Conservation (phyloP, 2,113 vertebrate genomes). For the Pachycephala philippinensis region DNA sequence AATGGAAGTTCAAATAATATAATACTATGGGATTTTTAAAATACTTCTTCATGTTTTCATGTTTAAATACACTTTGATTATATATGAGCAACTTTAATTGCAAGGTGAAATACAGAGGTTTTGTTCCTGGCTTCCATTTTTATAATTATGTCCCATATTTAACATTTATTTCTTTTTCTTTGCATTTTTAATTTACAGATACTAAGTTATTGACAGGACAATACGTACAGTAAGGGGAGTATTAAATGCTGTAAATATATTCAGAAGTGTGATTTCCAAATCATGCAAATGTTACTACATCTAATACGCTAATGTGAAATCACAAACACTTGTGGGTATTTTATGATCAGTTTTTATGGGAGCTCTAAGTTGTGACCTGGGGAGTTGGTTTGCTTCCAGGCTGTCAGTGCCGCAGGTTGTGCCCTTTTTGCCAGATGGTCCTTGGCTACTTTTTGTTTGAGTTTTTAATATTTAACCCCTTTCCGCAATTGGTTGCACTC, state of each 20-base stretch:
- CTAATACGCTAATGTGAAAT: neutral
- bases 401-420: neutral
- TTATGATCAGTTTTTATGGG: neutral
- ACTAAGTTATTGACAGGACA: neutral
- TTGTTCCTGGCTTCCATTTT: neutral
- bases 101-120: neutral
- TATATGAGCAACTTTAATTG: neutral
- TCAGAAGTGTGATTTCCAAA: neutral
- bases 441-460: neutral
- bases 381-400: neutral
- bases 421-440: neutral
- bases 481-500: neutral
- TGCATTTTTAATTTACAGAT: neutral
- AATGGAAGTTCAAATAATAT: neutral
- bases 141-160: neutral
- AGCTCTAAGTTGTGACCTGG: neutral
- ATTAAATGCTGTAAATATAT: neutral
- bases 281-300: neutral
- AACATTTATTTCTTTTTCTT: neutral
- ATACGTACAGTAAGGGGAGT: neutral
- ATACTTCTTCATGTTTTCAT: neutral
- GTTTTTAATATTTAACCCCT: conserved; percentile 43
- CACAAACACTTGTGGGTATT: neutral
- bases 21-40: neutral
- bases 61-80: neutral